Conservation (phyloP, 2,888 invertebrate genomes). For the Trissolcus japonicus region DNA sequence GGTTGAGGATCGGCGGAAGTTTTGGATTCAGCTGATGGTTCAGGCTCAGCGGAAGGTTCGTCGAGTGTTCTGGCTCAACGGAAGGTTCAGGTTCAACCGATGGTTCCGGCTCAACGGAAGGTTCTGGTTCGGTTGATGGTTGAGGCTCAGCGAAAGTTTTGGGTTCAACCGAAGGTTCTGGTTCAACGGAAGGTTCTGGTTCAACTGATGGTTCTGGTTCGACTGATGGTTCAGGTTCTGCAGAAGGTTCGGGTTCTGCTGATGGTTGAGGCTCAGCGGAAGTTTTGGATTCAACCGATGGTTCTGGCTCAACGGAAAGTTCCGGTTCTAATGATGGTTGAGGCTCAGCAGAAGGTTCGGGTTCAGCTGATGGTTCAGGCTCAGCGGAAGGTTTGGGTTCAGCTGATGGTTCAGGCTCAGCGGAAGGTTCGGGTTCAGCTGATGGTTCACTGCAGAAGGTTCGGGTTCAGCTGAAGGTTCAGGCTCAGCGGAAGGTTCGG, state of each 20-base stretch:
- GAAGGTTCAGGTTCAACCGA: constrained; percentile 61
- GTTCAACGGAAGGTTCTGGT: constrained; percentile 63
- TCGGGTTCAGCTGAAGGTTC: constrained; percentile 66
- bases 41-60: constrained; percentile 61
- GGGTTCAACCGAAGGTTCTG: constrained; percentile 41
- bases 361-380: constrained; percentile 65
- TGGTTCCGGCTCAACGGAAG: constrained; percentile 50
- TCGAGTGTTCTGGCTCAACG: no score
- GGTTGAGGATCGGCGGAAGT: no score
- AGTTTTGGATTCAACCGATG: constrained; percentile 47
- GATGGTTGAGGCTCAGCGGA: constrained; percentile 63
- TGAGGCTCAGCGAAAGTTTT: constrained; percentile 51
- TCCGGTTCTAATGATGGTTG: constrained; percentile 60
- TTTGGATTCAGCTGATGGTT: background rate
- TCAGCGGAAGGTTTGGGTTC: constrained; percentile 50
- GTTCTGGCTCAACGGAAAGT: constrained; percentile 63
- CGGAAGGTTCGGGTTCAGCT: constrained; percentile 29
- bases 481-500: constrained; percentile 51
- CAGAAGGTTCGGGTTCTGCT: constrained; percentile 52
- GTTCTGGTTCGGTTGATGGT: background rate
- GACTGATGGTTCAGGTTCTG: constrained; percentile 59
- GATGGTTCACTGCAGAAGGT: constrained; percentile 66
- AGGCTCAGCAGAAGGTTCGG: constrained; percentile 58
- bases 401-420: constrained; percentile 42
- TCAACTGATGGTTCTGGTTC: constrained; percentile 63